Evolutionary conservation across 2,888 invertebrate species (phyloP), one percentile per base, ranked within the genome.

Genomic region (Dasypolia templi): DNA sequence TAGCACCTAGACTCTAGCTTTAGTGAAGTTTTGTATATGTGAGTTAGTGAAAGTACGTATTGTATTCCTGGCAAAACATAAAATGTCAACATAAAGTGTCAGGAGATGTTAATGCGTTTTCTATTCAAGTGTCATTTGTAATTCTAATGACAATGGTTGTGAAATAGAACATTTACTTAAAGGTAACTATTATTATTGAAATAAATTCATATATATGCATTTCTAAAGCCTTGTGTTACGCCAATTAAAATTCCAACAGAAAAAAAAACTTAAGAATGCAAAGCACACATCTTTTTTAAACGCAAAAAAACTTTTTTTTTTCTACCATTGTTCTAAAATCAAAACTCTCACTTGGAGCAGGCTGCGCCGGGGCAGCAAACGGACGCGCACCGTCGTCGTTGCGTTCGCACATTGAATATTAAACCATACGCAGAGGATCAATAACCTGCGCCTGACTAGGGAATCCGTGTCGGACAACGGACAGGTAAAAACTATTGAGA

Each of bases 341-440:
- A 75, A 78, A 83, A 81, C 82, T 83, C 85, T 87, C 87, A 76
- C 82, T 82, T 64, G 55, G 59, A 63, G 59, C 65, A 69, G 74
- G 56, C 79, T 80, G 82, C 80, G 80, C 74, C 72, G 66, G 80
- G 83, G 79, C 84, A 75, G 70, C 68, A 71, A 75, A 71, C 86
- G 86, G 85, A 85, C 84, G 87, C 83, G 73, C 80, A 81, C 83
- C 83, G 81, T 84, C 85, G 86, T 72, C 84, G 86, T 71, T 84
- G 86, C 75, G 87, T 86, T 91, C 91, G 88, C 93, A 90, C 89
- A 87, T 87, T 80, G 94, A 91, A 94, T 94, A 91, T 89, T 93
- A 93, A 92, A 87, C 82, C 82, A 83, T 82, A 87, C 73, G 65
- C 75, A 70, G 70, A 91, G 91, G 93, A 93, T 92, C 94, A 94